Evolutionary conservation across 2,113 vertebrate species (phyloP).

Genomic region (Mola mola): DNA sequence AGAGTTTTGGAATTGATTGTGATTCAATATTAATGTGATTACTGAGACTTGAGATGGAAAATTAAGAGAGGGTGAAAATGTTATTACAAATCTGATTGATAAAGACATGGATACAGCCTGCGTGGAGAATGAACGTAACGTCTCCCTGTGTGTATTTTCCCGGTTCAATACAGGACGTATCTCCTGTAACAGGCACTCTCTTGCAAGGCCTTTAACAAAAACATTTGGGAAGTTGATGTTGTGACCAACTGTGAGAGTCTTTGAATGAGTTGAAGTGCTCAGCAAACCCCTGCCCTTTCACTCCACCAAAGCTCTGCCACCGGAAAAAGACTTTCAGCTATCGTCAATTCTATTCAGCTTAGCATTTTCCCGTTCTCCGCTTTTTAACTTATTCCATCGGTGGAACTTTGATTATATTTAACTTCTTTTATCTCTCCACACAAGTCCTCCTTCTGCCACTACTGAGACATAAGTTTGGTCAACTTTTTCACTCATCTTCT

Average conservation of each 20-base stretch:
- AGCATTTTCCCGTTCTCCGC: constrained; percentile 14
- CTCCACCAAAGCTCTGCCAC: constrained; percentile 29
- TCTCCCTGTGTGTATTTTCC: too few species aligned
- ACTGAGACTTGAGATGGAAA: too few species aligned
- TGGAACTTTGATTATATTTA: neutral
- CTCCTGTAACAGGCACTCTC: too few species aligned
- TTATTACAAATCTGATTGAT: too few species aligned
- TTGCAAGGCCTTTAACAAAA: too few species aligned
- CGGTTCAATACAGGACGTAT: too few species aligned
- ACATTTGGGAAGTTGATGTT: constrained; percentile 2
- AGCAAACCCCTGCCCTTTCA: neutral
- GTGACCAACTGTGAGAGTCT: neutral
- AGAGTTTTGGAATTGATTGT: too few species aligned
- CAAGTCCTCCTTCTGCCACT: neutral
- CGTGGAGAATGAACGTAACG: too few species aligned
- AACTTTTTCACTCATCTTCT: neutral
- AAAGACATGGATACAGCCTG: too few species aligned
- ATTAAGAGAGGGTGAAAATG: too few species aligned
- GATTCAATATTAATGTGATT: too few species aligned
- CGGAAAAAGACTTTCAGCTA: constrained; percentile 19
- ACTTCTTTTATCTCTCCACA: neutral
- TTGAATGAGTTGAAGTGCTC: constrained; percentile 5
- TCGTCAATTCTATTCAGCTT: constrained; percentile 29
- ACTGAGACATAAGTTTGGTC: neutral
- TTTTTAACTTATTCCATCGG: neutral